These are phyloP conservation scores for Euplexia lucipara DNA, from an alignment of 2,888 invertebrate species.

Conservation along the genomic window DNA sequence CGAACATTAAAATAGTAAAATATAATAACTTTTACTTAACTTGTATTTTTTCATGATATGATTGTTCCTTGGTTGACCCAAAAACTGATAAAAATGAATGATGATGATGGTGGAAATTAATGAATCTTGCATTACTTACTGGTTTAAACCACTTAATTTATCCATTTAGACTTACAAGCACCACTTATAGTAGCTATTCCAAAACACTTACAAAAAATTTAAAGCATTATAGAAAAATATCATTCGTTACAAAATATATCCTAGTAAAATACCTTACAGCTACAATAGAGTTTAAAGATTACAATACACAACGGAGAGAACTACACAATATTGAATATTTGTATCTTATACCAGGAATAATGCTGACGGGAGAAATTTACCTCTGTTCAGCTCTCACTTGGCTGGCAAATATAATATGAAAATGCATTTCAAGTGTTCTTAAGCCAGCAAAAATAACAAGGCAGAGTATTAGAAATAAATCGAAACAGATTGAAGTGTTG, in stretches of 20 bases:
- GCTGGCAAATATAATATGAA: constrained; percentile 3
- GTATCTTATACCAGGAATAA: background rate
- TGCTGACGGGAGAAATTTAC: constrained; percentile 5
- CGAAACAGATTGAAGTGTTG: background rate
- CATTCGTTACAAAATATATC: background rate
- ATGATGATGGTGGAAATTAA: too few species aligned
- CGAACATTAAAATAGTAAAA: too few species aligned
- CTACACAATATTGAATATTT: constrained; percentile 19
- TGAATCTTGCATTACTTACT: too few species aligned
- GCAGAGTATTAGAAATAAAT: constrained; percentile 5
- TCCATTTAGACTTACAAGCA: too few species aligned
- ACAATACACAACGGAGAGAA: background rate
- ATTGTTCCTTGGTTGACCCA: too few species aligned
- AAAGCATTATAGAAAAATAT: background rate
- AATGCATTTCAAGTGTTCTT: constrained; percentile 15
- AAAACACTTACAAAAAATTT: background rate
- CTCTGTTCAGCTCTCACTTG: background rate
- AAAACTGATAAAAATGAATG: too few species aligned
- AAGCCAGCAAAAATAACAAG: constrained; percentile 2
- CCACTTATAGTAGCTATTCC: too few species aligned
- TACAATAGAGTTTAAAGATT: constrained; percentile 9
- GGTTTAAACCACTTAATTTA: too few species aligned
- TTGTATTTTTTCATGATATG: too few species aligned
- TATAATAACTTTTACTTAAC: too few species aligned
- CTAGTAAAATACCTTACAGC: background rate